Evolutionary conservation across 2,797 vertebrate genomes (phyloP).

Genomic region (Triplophysa yarkandensis): DNA sequence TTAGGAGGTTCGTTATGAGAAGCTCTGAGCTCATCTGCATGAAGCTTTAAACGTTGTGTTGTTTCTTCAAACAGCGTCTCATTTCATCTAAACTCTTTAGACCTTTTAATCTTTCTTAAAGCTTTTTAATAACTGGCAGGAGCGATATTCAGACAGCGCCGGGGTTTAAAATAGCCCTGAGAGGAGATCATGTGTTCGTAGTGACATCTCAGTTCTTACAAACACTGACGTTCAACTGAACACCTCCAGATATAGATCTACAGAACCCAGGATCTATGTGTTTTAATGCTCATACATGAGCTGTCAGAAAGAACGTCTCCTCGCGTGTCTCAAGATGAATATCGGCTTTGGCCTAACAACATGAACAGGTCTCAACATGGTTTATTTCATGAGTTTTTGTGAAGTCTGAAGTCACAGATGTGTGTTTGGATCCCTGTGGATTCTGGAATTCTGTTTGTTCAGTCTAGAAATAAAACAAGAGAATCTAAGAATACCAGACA

Average conservation of each 20-base stretch:
- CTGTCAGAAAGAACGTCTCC: too few species aligned
- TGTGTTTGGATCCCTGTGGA: slow-evolving; percentile 31
- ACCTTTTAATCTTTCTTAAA: too few species aligned
- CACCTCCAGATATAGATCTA: neutral
- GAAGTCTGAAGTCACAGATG: neutral
- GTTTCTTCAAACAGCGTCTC: slow-evolving; percentile 23
- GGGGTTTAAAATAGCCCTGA: neutral
- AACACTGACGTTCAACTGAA: neutral
- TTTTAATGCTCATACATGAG: too few species aligned
- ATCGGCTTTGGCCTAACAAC: neutral
- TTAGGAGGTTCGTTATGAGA: neutral
- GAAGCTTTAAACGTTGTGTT: slow-evolving; percentile 26
- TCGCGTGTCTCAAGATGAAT: slow-evolving; percentile 1
- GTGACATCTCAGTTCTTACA: slow-evolving; percentile 18
- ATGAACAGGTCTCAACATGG: neutral
- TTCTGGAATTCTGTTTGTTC: slow-evolving; percentile 22
- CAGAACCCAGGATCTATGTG: too few species aligned
- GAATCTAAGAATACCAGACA: neutral
- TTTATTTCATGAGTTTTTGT: slow-evolving; percentile 14
- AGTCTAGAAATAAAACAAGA: slow-evolving; percentile 33
- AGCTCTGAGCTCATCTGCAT: neutral
- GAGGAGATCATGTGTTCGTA: neutral
- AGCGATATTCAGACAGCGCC: slow-evolving; percentile 2
- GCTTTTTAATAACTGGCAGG: slow-evolving; percentile 31
- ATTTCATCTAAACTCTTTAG: slow-evolving; percentile 15